phyloP scores from a whole-genome alignment of 2,888 invertebrate species.

The Adelphocoris suturalis region DNA sequence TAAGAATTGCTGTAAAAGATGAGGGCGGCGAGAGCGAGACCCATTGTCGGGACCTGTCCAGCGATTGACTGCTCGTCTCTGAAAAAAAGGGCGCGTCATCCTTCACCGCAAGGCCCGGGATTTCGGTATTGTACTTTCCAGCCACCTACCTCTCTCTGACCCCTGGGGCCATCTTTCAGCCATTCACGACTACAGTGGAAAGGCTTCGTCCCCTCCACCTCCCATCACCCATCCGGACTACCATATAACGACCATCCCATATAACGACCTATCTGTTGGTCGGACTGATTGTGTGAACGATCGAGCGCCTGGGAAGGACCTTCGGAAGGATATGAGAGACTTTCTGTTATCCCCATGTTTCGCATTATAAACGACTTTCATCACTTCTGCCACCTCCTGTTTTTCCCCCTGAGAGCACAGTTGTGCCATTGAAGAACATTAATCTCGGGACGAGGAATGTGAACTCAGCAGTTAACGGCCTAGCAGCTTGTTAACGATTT shows the following conservation, averaged over 20 bases:
- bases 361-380: constrained; percentile 31
- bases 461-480: too few relatives aligned
- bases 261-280: constrained; percentile 39
- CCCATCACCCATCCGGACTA: background rate
- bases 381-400: background rate
- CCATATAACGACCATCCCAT: constrained; percentile 11
- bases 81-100: constrained; percentile 19
- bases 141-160: background rate
- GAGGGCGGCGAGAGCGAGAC: background rate
- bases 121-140: constrained; percentile 15
- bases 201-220: background rate
- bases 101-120: background rate
- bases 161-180: constrained; percentile 22
- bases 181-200: background rate
- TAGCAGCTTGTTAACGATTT: too few relatives aligned
- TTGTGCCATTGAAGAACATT: background rate
- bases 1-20: constrained; percentile 21
- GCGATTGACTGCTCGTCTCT: constrained; percentile 21
- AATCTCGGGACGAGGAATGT: background rate
- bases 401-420: background rate
- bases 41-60: background rate
- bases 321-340: constrained; percentile 18
- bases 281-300: constrained; percentile 22
- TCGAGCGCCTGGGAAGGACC: background rate
- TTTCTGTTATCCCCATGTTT: constrained; percentile 36